phyloP scores from a whole-genome alignment of 2,797 vertebrate genomes.

The Alosa sapidissima region DNA sequence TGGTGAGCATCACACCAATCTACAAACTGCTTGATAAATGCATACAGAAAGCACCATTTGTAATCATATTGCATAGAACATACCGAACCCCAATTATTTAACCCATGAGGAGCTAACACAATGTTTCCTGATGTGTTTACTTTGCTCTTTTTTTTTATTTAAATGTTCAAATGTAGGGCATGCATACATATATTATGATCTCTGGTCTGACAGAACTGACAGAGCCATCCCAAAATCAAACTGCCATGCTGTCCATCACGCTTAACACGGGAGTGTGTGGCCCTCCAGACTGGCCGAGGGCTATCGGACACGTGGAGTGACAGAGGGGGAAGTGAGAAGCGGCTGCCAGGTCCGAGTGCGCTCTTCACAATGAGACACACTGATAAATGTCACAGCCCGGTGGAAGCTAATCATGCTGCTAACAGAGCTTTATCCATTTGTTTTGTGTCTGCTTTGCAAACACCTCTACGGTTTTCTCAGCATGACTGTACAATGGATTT shows the following conservation, averaged over 20 bases:
- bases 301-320: conserved; percentile 58
- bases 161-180: neutral
- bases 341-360: conserved; percentile 72
- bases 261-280: neutral
- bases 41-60: neutral
- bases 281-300: neutral
- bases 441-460: neutral
- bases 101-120: neutral
- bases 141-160: neutral
- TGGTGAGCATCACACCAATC: too few relatives aligned
- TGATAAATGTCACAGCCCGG: conserved; percentile 65
- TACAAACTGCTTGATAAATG: too few relatives aligned
- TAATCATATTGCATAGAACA: neutral
- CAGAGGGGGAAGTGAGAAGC: conserved; percentile 65
- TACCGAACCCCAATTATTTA: neutral
- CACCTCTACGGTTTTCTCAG: neutral
- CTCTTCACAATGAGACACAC: conserved; percentile 63
- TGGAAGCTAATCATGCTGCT: conserved; percentile 71
- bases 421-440: conserved; percentile 35
- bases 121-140: neutral
- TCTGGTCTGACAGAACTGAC: too few relatives aligned
- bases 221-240: neutral
- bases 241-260: neutral
- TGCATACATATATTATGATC: too few relatives aligned
- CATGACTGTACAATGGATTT: neutral